phyloP scores from a whole-genome alignment of 2,113 vertebrate species.

The Phaetusa simplex region DNA sequence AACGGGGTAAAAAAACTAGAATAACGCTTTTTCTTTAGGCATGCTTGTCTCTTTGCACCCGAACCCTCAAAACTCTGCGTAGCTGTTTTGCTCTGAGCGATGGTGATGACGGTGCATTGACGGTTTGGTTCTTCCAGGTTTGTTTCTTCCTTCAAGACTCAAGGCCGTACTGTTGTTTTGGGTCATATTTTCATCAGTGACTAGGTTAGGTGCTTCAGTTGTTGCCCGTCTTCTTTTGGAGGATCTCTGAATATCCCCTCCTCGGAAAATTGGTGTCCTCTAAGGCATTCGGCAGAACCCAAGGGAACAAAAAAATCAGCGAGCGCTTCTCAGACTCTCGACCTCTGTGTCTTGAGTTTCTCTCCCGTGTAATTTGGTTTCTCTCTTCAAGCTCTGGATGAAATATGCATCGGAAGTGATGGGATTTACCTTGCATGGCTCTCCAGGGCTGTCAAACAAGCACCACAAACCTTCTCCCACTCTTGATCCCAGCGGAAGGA shows the following conservation, averaged over 20 bases:
- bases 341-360: rapidly evolving
- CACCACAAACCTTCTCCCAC: neutral
- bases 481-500: neutral
- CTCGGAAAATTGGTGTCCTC: rapidly evolving
- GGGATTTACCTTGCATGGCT: neutral
- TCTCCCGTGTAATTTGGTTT: neutral
- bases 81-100: neutral
- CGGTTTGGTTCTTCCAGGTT: neutral
- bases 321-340: neutral
- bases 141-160: neutral
- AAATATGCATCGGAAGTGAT: neutral
- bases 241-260: neutral
- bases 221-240: neutral
- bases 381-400: neutral
- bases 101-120: neutral
- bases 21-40: neutral
- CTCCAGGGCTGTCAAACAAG: neutral
- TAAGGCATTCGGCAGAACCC: neutral
- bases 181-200: neutral
- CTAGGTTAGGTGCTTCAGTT: neutral
- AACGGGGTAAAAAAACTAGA: neutral
- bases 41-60: neutral
- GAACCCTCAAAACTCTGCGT: neutral
- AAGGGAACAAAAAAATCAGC: neutral
- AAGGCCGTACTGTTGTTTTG: rapidly evolving